These are phyloP conservation scores for Vireo griseus DNA, from an alignment of 2,797 vertebrate species.

Conservation along the genomic window DNA sequence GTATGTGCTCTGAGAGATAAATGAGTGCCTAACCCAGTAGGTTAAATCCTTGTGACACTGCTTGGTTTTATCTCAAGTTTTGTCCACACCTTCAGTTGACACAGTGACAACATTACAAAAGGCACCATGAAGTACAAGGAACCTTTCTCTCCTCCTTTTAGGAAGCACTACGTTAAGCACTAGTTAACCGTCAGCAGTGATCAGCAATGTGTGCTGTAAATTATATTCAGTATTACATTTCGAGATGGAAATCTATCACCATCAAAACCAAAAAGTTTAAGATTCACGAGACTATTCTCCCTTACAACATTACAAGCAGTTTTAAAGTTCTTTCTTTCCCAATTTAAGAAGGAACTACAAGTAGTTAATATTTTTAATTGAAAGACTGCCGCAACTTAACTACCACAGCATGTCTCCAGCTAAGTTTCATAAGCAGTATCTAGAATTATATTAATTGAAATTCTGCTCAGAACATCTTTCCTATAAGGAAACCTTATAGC, in stretches of 20 bases:
- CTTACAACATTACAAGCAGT: not conserved
- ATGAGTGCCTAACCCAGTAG: not conserved
- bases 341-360: not conserved
- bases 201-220: rapidly evolving
- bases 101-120: not conserved
- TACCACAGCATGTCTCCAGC: not conserved
- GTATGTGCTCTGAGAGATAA: not conserved
- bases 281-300: not conserved
- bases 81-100: not conserved
- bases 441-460: not conserved
- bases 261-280: not conserved
- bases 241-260: not conserved
- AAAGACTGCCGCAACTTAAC: not conserved
- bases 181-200: not conserved
- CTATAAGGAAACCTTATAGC: not conserved
- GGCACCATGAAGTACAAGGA: rapidly evolving
- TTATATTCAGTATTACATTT: not conserved
- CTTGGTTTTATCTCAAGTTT: not conserved
- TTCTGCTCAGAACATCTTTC: not conserved
- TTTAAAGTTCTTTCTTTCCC: not conserved
- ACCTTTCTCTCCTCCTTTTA: not conserved
- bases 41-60: not conserved
- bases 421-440: not conserved
- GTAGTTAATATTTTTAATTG: not conserved
- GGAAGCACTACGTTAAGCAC: not conserved